Evolutionary conservation across 2,113 vertebrate species (phyloP).

Genomic region (Tragelaphus imberbis): DNA sequence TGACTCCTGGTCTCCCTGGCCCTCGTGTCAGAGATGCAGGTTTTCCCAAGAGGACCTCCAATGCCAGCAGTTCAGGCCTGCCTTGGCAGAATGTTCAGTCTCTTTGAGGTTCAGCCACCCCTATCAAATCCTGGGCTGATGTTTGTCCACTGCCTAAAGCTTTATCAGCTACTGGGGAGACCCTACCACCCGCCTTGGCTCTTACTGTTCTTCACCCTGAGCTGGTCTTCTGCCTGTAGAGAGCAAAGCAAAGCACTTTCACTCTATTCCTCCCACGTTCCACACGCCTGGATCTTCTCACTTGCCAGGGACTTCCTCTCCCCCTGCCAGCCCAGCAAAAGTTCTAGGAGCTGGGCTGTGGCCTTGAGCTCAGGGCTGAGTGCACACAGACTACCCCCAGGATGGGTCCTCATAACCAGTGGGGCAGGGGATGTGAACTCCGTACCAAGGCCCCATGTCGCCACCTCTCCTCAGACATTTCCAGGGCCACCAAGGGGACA

Average conservation of each 20-base stretch:
- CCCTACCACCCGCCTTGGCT: not conserved
- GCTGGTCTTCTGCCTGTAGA: not conserved
- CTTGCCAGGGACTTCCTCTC: not conserved
- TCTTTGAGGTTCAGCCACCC: not conserved
- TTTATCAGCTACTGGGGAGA: not conserved
- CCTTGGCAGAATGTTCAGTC: not conserved
- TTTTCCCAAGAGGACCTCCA: not conserved
- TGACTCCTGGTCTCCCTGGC: not conserved
- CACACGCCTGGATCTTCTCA: not conserved
- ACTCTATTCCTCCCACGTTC: not conserved
- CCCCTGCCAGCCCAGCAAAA: not conserved
- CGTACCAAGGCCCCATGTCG: not conserved
- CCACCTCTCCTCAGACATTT: not conserved
- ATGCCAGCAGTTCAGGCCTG: not conserved
- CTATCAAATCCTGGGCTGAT: not conserved
- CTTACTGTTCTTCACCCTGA: not conserved
- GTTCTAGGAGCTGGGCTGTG: not conserved
- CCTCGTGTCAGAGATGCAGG: not conserved
- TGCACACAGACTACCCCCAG: rapidly evolving
- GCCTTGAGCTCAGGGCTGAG: not conserved
- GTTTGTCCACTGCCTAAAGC: not conserved
- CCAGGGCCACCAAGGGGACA: not conserved
- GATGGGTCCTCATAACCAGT: not conserved
- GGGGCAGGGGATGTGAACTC: not conserved
- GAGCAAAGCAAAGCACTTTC: not conserved